A percentile compares a stretch with the other conserved stretches of the same genome.
Evolutionary conservation across 2,888 invertebrate genomes (phyloP).

Genomic region (Eumacrocentrus americanus): DNA sequence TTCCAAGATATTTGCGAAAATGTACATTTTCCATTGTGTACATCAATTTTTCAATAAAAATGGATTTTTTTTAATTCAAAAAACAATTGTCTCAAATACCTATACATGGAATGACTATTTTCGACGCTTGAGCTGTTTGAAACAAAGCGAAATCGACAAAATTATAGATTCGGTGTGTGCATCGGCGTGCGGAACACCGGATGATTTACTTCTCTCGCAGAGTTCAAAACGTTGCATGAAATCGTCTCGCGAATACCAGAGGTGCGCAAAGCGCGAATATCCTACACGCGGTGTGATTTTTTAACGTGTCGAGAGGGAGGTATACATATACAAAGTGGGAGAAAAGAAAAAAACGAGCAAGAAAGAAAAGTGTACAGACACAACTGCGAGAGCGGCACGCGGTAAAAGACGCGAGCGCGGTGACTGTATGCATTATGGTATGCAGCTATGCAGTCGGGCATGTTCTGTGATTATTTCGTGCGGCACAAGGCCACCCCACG

Average conservation of each 20-base stretch:
- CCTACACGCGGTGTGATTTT: not conserved
- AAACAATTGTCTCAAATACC: too few relatives aligned
- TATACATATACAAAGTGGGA: not conserved
- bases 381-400: slow-evolving; percentile 13
- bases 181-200: too few relatives aligned
- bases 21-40: too few relatives aligned
- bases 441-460: slow-evolving; percentile 55
- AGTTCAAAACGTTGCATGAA: not conserved
- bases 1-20: too few relatives aligned
- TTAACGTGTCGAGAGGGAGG: not conserved
- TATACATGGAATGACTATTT: too few relatives aligned
- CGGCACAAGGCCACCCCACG: slow-evolving; percentile 54
- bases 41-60: too few relatives aligned
- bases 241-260: not conserved
- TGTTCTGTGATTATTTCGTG: slow-evolving; percentile 56
- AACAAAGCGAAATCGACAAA: too few relatives aligned
- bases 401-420: slow-evolving; percentile 18
- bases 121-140: too few relatives aligned
- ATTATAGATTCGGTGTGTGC: not conserved
- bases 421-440: slow-evolving; percentile 45
- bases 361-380: not conserved
- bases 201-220: not conserved
- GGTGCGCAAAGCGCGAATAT: not conserved
- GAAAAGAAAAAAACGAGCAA: not conserved
- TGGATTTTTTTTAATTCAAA: too few relatives aligned